Evolutionary conservation across 2,113 vertebrate species (phyloP), one percentile per base, ranked within the genome.

Genomic region (Indicator indicator): DNA sequence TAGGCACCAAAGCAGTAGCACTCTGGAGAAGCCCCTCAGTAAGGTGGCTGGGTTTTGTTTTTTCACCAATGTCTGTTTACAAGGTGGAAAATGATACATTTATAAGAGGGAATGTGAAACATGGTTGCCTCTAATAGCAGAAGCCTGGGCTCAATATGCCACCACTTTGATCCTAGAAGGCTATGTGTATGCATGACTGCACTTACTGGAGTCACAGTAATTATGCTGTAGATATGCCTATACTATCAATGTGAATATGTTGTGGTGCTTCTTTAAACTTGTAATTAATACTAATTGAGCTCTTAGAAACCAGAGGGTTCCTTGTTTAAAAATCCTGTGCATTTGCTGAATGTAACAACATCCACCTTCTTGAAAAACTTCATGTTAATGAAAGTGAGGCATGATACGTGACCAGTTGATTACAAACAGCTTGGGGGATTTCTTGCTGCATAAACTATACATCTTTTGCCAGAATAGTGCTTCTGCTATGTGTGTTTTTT

Each of bases 261-360:
- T 83, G 73, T 91, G 76, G 72, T 93, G 24, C 88, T 96, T 94
- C 73, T 86, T 94, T 93, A 94, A 89, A 84, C 77, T 90, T 94
- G 90, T 91, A 95, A 91, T 95, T 95, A 91, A 96, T 94, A 95
- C 85, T 93, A 96, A 95, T 90, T 90, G 88, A 93, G 77, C 70
- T 62, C 83, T 83, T 50, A 52, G 79, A 79, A 73, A 46, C n/a
- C 18, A 44, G 81, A 89, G 59, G 2, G 38, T 14, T 88, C 62
- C 52, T 55, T 2, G 0, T 83, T 93, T 70, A 27, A 94, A 90
- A 84, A 60, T 62, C 32, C 44, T 32, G 2, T 59, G 24, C 28
- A 18, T 83, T 93, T 79, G 48, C 54, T 72, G 58, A 83, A 54
- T 20, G 9, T 69, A 86, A 36, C 38, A 72, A 64, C 58, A 69